Percentiles rank a stretch among this genome's conserved stretches.
Conservation (phyloP, 2,113 vertebrate species). For the Oreochromis spilurus region DNA sequence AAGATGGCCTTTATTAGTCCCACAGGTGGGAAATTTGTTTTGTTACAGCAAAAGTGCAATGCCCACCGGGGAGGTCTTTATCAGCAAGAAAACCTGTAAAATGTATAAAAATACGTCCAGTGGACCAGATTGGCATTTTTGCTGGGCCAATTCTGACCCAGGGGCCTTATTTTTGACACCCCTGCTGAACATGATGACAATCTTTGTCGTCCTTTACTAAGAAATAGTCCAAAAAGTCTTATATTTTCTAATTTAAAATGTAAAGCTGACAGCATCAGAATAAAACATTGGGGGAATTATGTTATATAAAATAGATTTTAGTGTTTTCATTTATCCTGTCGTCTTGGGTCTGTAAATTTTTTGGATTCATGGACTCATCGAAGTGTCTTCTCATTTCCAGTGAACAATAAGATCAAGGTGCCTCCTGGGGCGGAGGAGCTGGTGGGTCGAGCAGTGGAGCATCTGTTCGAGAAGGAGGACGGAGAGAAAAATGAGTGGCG, state of each 20-base stretch:
- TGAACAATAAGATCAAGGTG: constrained; percentile 79
- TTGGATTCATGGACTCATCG: not conserved
- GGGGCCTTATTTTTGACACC: not conserved
- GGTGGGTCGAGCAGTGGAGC: constrained; percentile 78
- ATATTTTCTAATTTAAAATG: not conserved
- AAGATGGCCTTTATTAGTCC: too few species aligned
- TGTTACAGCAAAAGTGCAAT: too few species aligned
- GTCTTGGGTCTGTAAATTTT: not conserved
- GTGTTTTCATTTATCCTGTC: not conserved
- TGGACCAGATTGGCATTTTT: not conserved
- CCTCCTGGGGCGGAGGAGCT: constrained; percentile 76
- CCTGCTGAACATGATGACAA: not conserved
- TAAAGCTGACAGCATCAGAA: not conserved
- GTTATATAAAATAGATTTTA: not conserved
- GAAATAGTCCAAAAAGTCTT: not conserved
- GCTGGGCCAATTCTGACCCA: not conserved
- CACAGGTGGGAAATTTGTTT: too few species aligned
- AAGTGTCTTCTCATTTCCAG: constrained; percentile 33
- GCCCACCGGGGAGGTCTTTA: not conserved
- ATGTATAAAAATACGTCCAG: not conserved
- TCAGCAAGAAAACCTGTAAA: not conserved
- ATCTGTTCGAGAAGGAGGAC: constrained; percentile 80
- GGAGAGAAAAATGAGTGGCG: constrained; percentile 81
- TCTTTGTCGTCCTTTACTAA: not conserved
- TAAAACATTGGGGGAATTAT: not conserved